These are phyloP conservation scores for Parauchenoglanis punctatus DNA, from an alignment of 2,797 vertebrate species.

Conservation along the genomic window DNA sequence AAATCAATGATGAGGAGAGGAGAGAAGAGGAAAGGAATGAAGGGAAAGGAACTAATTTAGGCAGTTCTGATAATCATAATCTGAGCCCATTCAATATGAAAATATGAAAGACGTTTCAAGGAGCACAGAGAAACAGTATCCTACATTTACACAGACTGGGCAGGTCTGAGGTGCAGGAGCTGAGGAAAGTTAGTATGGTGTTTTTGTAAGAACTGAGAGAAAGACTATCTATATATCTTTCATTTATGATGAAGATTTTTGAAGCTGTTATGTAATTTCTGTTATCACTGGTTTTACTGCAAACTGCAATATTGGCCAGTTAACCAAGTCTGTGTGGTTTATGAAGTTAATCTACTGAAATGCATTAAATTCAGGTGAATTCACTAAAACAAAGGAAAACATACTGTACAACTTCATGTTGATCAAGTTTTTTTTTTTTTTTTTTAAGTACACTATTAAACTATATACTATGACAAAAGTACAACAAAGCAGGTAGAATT, in stretches of 20 bases:
- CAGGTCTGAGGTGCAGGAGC: background rate
- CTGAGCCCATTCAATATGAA: background rate
- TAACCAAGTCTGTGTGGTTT: background rate
- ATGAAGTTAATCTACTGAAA: background rate
- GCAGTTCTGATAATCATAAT: background rate
- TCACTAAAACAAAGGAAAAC: background rate
- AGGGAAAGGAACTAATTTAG: background rate
- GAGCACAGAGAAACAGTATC: background rate
- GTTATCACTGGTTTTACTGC: background rate
- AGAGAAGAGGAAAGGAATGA: background rate
- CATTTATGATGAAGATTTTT: background rate
- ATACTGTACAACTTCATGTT: background rate
- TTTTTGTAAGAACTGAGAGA: background rate
- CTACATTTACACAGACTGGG: background rate
- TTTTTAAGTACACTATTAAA: too few species aligned
- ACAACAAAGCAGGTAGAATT: background rate
- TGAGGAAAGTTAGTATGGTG: background rate
- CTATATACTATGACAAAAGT: background rate
- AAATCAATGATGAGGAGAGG: background rate
- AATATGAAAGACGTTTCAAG: background rate
- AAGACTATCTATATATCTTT: background rate
- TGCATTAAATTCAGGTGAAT: background rate
- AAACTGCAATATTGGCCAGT: background rate
- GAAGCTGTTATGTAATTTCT: background rate
- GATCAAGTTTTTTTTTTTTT: too few species aligned